Percentiles rank a stretch among this genome's conserved stretches.
These are phyloP conservation scores for Calliphora vomitoria DNA, from an alignment of 2,888 invertebrate genomes.

Conservation along the genomic window DNA sequence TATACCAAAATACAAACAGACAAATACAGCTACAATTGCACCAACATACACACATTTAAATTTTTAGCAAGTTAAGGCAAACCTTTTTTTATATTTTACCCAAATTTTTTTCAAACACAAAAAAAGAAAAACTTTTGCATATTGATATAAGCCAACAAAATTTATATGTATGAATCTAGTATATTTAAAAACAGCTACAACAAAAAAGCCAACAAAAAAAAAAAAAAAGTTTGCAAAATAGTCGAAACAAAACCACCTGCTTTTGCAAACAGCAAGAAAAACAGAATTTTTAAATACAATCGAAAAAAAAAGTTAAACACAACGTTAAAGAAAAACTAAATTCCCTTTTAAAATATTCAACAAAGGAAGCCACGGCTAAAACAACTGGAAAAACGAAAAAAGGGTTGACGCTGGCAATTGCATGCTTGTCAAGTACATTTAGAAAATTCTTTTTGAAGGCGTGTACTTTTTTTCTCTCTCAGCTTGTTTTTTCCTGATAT, in stretches of 20 bases:
- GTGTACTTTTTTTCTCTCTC: slow-evolving; percentile 36
- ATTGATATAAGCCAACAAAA: slow-evolving; percentile 69
- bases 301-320: slow-evolving; percentile 34
- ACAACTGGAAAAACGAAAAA: slow-evolving; percentile 3
- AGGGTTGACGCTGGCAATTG: slow-evolving; percentile 63
- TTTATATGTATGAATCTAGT: slow-evolving; percentile 46
- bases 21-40: slow-evolving; percentile 21
- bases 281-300: slow-evolving; percentile 62
- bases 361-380: slow-evolving; percentile 64
- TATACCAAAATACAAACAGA: slow-evolving; percentile 46
- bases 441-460: slow-evolving; percentile 59
- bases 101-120: too few relatives aligned
- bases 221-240: slow-evolving; percentile 35
- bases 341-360: slow-evolving; percentile 71
- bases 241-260: slow-evolving; percentile 64
- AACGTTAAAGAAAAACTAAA: slow-evolving; percentile 32
- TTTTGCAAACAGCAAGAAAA: slow-evolving; percentile 35
- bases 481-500: not conserved
- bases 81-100: slow-evolving; percentile 33
- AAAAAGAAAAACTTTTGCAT: slow-evolving; percentile 72
- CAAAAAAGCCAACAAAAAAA: slow-evolving; percentile 20
- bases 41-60: slow-evolving; percentile 20
- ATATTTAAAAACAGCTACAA: slow-evolving; percentile 43
- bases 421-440: slow-evolving; percentile 73
- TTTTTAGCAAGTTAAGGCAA: slow-evolving; percentile 23